phyloP scores from a whole-genome alignment of 2,888 invertebrate species.

The Argyra leucocephala region DNA sequence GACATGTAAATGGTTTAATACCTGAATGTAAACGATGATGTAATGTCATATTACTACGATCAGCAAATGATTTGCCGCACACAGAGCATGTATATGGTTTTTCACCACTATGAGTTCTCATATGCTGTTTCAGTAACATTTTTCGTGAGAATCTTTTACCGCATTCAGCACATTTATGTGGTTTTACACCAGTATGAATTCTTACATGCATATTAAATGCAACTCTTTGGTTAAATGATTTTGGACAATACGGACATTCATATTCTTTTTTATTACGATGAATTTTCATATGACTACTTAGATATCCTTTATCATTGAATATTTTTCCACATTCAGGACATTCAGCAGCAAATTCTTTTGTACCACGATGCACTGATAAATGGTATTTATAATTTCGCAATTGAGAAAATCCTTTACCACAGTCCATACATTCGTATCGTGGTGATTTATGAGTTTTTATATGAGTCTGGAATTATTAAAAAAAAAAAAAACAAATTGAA shows the following conservation, averaged over 20 bases:
- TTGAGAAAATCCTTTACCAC: constrained; percentile 73
- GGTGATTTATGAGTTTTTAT: constrained; percentile 42
- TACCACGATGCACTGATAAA: constrained; percentile 69
- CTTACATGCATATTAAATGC: constrained; percentile 81
- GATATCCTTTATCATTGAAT: constrained; percentile 73
- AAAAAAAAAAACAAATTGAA: no score
- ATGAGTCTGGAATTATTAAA: constrained; percentile 33
- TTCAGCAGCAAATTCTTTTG: constrained; percentile 63
- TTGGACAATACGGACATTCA: constrained; percentile 69
- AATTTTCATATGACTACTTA: constrained; percentile 79
- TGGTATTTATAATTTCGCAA: constrained; percentile 78
- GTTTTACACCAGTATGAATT: constrained; percentile 72
- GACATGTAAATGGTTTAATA: constrained; percentile 64
- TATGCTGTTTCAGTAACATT: constrained; percentile 74
- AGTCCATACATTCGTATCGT: constrained; percentile 62
- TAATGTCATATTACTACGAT: constrained; percentile 75
- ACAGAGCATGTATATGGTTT: constrained; percentile 70
- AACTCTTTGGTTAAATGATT: constrained; percentile 76
- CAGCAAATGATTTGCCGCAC: constrained; percentile 74
- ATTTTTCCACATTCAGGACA: constrained; percentile 71
- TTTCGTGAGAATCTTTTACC: constrained; percentile 71
- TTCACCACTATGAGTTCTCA: constrained; percentile 70
- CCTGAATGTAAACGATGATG: constrained; percentile 70
- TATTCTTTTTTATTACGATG: constrained; percentile 74
- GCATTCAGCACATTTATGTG: constrained; percentile 65